These are phyloP conservation scores for Zaprionus gabonicus DNA, from an alignment of 1,140 invertebrate species.

Conservation along the genomic window DNA sequence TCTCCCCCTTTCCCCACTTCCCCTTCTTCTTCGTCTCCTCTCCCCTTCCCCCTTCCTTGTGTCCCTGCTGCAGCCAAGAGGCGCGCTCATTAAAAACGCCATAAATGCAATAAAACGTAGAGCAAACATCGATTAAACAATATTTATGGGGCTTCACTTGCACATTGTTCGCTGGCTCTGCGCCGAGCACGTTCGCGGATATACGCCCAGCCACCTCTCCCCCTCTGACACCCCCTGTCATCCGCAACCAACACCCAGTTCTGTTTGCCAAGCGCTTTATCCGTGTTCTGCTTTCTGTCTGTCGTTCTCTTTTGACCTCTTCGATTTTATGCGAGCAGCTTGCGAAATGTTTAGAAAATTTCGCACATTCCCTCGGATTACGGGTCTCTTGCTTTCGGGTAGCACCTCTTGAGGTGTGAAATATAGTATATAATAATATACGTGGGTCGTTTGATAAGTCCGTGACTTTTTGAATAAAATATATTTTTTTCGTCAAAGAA, in stretches of 20 bases:
- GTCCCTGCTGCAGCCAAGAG: conserved; percentile 26
- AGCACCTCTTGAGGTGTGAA: neutral
- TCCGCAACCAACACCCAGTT: neutral
- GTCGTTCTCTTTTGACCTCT: conserved; percentile 32
- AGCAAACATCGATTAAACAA: conserved; percentile 85
- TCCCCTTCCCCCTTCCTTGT: neutral
- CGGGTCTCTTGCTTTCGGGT: neutral
- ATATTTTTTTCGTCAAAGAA: too few relatives aligned
- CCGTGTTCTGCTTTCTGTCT: conserved; percentile 8
- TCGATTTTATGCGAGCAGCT: conserved; percentile 19
- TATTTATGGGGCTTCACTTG: conserved; percentile 85
- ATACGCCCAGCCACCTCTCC: conserved; percentile 26
- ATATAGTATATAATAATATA: too few relatives aligned
- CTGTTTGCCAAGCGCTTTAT: conserved; percentile 13
- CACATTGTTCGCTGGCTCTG: conserved; percentile 79
- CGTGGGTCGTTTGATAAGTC: too few relatives aligned
- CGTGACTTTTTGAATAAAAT: too few relatives aligned
- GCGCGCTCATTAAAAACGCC: conserved; percentile 84
- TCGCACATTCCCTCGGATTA: neutral
- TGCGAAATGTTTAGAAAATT: conserved; percentile 40
- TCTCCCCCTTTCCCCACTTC: neutral
- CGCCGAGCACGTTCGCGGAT: conserved; percentile 61
- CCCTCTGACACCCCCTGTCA: neutral
- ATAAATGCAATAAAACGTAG: conserved; percentile 85
- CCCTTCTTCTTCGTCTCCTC: neutral